Conservation (phyloP, 2,888 invertebrate species). For the Dasypolia templi region DNA sequence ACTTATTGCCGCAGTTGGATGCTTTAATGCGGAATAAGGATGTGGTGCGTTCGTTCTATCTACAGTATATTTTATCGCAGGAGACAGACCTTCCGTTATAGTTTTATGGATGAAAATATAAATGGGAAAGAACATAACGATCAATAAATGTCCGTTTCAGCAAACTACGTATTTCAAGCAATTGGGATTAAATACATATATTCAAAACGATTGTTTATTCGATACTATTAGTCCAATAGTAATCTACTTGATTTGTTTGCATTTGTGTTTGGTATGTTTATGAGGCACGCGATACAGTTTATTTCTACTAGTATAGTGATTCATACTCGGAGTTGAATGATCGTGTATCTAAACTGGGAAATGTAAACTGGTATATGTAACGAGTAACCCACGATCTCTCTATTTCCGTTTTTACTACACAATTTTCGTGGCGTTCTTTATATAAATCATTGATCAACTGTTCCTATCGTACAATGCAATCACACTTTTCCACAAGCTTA, state of each 20-base stretch:
- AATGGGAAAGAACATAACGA: neutral
- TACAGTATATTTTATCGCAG: neutral
- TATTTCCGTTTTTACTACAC: conserved; percentile 33
- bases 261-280: conserved; percentile 55
- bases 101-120: neutral
- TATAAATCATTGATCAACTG: conserved; percentile 7
- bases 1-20: neutral
- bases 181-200: conserved; percentile 25
- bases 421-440: conserved; percentile 1
- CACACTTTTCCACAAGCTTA: neutral
- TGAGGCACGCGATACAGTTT: conserved; percentile 40
- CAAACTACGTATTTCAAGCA: neutral
- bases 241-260: conserved; percentile 39
- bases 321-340: conserved; percentile 50
- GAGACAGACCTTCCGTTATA: neutral
- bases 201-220: conserved; percentile 20
- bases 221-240: conserved; percentile 18
- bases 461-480: conserved; percentile 13
- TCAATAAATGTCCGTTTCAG: neutral
- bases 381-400: conserved; percentile 31
- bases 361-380: conserved; percentile 35
- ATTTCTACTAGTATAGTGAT: conserved; percentile 47
- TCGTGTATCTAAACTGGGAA: conserved; percentile 36
- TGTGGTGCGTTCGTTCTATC: neutral
- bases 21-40: neutral